A percentile compares a stretch with the other conserved stretches of the same genome.
phyloP scores from a whole-genome alignment of 2,888 invertebrate species.

The Dusona sp. region DNA sequence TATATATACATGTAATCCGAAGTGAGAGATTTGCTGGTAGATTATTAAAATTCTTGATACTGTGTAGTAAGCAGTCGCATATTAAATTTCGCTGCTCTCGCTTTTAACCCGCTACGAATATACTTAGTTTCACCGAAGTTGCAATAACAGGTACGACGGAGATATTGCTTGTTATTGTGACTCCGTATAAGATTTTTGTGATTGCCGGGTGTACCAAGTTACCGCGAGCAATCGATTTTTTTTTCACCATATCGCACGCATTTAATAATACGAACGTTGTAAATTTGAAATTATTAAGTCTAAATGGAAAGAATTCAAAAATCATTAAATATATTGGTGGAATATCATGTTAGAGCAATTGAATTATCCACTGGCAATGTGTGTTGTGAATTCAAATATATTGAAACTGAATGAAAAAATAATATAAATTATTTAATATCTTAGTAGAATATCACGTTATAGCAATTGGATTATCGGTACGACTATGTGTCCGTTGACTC shows the following conservation, averaged over 20 bases:
- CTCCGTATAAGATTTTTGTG: neutral
- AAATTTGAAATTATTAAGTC: slow-evolving; percentile 1
- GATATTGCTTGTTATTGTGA: slow-evolving; percentile 14
- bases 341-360: neutral
- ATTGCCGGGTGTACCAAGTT: neutral
- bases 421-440: slow-evolving; percentile 3
- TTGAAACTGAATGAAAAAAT: neutral
- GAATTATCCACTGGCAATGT: neutral
- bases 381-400: neutral
- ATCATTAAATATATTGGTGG: neutral
- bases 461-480: neutral
- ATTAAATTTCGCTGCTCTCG: slow-evolving; percentile 23
- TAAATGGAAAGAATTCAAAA: neutral
- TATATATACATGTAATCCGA: neutral
- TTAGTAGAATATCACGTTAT: neutral
- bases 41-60: slow-evolving; percentile 25
- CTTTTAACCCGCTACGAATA: slow-evolving; percentile 17
- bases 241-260: slow-evolving; percentile 2
- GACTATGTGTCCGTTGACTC: neutral
- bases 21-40: slow-evolving; percentile 27
- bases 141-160: neutral
- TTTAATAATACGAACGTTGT: neutral
- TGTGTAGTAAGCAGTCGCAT: slow-evolving; percentile 15
- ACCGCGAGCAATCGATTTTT: neutral
- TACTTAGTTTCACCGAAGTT: slow-evolving; percentile 2